Evolutionary conservation across 2,888 invertebrate species (phyloP).

Genomic region (Fragum whitleyi): DNA sequence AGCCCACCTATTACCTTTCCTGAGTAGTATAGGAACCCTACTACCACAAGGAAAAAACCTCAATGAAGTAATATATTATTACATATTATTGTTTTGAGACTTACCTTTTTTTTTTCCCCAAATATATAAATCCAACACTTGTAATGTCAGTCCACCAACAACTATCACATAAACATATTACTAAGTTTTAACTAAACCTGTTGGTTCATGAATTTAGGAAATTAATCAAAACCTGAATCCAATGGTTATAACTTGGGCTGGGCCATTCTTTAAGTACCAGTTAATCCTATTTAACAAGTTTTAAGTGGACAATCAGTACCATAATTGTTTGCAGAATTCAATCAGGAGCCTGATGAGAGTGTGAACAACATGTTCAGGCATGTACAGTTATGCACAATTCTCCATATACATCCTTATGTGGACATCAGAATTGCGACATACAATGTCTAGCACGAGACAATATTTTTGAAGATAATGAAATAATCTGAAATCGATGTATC

Average conservation of each 20-base stretch:
- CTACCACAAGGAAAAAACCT: too few species aligned
- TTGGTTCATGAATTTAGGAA: neutral
- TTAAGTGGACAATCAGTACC: neutral
- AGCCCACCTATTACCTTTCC: too few species aligned
- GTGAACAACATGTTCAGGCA: constrained; percentile 50
- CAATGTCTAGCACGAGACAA: neutral
- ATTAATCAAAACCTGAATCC: neutral
- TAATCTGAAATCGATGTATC: constrained; percentile 12
- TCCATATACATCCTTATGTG: neutral
- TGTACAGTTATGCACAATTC: constrained; percentile 12
- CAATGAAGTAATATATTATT: too few species aligned
- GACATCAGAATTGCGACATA: neutral
- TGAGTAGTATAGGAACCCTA: too few species aligned
- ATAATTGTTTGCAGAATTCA: neutral
- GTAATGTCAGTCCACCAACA: neutral
- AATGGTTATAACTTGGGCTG: neutral
- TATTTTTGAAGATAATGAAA: neutral
- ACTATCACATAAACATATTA: neutral
- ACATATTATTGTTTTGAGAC: too few species aligned
- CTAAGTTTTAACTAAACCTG: neutral
- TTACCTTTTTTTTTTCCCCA: too few species aligned
- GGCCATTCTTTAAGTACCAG: neutral
- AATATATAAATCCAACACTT: neutral
- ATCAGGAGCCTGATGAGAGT: constrained; percentile 11
- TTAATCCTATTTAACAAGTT: neutral